phyloP scores from a whole-genome alignment of 1,140 invertebrate species.

The Papilio helenus region DNA sequence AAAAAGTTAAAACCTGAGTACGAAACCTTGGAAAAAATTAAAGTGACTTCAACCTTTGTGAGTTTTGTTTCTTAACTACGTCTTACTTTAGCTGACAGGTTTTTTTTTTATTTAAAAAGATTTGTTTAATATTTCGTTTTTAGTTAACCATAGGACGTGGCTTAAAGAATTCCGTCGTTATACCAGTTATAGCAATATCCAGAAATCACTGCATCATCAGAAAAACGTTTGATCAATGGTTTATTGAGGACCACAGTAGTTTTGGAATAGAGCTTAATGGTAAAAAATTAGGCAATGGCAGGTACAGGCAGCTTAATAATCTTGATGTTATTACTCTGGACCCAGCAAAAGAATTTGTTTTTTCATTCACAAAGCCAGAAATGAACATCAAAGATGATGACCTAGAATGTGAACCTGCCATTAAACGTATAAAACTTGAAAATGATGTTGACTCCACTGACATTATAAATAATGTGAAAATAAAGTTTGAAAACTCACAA shows the following conservation, averaged over 20 bases:
- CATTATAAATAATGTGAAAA: slow-evolving; percentile 76
- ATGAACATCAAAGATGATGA: not conserved
- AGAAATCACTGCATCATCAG: slow-evolving; percentile 81
- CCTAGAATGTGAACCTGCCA: slow-evolving; percentile 43
- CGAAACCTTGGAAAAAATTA: slow-evolving; percentile 56
- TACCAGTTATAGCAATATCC: slow-evolving; percentile 81
- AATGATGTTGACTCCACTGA: slow-evolving; percentile 49
- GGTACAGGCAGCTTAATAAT: slow-evolving; percentile 59
- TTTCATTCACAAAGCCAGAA: slow-evolving; percentile 65
- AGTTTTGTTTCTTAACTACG: slow-evolving; percentile 42
- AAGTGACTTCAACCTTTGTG: slow-evolving; percentile 58
- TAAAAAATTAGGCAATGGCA: slow-evolving; percentile 63
- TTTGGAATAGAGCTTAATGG: slow-evolving; percentile 81
- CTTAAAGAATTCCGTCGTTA: slow-evolving; percentile 72
- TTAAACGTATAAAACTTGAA: slow-evolving; percentile 76
- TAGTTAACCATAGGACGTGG: slow-evolving; percentile 83
- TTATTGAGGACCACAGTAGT: slow-evolving; percentile 79
- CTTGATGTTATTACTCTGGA: slow-evolving; percentile 82
- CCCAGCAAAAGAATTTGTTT: slow-evolving; percentile 73
- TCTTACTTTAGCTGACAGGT: not conserved
- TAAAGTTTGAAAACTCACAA: slow-evolving; percentile 81
- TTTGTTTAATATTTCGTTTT: slow-evolving; percentile 43
- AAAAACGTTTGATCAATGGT: slow-evolving; percentile 62
- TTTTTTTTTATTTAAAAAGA: not conserved
- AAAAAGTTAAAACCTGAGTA: slow-evolving; percentile 64